phyloP scores from a whole-genome alignment of 2,797 vertebrate genomes.

The Emys orbicularis region DNA sequence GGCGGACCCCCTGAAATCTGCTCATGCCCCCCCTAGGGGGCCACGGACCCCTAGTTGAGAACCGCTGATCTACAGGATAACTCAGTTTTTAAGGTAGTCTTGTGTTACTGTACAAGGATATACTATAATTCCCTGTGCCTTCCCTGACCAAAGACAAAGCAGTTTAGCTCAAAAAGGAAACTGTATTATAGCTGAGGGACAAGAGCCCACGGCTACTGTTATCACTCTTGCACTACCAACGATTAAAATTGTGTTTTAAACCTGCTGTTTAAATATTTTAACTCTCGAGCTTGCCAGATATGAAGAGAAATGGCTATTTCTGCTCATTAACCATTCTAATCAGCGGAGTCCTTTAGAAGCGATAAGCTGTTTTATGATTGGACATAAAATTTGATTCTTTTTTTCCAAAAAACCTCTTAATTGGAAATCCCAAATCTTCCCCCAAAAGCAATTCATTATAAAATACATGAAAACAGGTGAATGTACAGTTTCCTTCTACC shows the following conservation, averaged over 20 bases:
- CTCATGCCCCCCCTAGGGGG: no score
- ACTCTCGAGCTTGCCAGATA: not conserved
- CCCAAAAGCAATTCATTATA: not conserved
- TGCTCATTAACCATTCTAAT: constrained; percentile 27
- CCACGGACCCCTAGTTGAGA: no score
- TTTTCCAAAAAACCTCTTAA: not conserved
- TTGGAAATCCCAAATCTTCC: not conserved
- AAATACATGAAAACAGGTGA: not conserved
- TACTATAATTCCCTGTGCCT: not conserved
- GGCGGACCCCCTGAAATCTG: no score
- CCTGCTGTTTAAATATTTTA: not conserved
- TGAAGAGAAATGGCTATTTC: not conserved
- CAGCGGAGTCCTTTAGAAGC: not conserved
- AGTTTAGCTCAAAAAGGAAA: not conserved
- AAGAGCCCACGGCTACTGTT: not conserved
- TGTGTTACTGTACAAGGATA: not conserved
- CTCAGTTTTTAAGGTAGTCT: not conserved
- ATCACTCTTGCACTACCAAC: not conserved
- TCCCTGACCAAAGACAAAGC: not conserved
- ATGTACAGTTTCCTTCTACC: no score
- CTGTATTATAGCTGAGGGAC: not conserved
- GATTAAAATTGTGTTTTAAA: constrained; percentile 17
- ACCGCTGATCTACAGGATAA: not conserved
- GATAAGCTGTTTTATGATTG: not conserved
- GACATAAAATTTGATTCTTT: not conserved